Evolutionary conservation across 2,797 vertebrate genomes (phyloP).

Genomic region (Morelia viridis): DNA sequence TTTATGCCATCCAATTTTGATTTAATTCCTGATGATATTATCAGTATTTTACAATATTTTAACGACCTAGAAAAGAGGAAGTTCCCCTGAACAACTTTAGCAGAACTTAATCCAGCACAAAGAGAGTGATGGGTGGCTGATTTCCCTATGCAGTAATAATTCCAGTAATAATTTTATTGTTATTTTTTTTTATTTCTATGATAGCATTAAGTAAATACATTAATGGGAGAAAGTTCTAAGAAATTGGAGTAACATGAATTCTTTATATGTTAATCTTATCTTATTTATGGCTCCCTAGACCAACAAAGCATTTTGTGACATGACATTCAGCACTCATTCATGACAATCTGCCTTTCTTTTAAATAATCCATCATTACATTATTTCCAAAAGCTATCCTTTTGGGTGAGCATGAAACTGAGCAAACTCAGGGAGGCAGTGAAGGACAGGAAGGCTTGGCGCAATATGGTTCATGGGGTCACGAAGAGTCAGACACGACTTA

Average conservation of each 20-base stretch:
- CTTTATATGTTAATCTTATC: neutral
- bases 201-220: neutral
- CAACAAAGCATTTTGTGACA: neutral
- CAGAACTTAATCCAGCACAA: conserved; percentile 22
- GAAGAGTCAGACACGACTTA: too few relatives aligned
- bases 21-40: conserved; percentile 37
- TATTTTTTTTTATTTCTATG: neutral
- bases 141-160: neutral
- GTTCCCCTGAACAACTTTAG: neutral
- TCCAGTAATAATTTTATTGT: neutral
- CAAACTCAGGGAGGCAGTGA: too few relatives aligned
- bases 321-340: neutral
- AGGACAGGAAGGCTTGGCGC: too few relatives aligned
- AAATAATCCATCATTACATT: neutral
- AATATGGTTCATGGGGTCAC: too few relatives aligned
- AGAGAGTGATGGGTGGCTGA: neutral
- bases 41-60: conserved; percentile 38
- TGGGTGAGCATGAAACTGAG: too few relatives aligned
- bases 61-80: neutral
- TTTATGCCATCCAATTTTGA: conserved; percentile 17
- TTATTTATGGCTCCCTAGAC: neutral
- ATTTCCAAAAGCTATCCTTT: neutral
- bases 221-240: neutral
- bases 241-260: neutral
- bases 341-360: neutral